These are phyloP conservation scores for Otolemur garnettii DNA, from an alignment of 2,113 vertebrate genomes.

Conservation along the genomic window DNA sequence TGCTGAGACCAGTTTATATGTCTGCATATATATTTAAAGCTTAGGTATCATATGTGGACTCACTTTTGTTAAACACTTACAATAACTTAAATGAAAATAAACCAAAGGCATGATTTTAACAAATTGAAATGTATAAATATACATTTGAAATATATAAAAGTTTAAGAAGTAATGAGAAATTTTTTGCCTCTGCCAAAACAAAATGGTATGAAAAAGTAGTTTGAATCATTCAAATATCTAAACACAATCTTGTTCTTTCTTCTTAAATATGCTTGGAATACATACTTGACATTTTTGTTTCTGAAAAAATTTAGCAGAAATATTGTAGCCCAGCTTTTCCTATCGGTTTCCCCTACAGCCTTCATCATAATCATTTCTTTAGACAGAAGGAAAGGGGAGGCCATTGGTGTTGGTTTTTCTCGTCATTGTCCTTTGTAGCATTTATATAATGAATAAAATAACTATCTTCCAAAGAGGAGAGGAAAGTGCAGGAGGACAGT, in stretches of 20 bases:
- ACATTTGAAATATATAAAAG: background rate
- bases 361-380: constrained; percentile 12
- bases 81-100: constrained; percentile 62
- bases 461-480: background rate
- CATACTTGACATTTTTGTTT: constrained; percentile 42
- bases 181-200: constrained; percentile 32
- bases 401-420: background rate
- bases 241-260: constrained; percentile 48
- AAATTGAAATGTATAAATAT: too few relatives aligned
- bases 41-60: background rate
- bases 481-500: background rate
- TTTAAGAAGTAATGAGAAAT: constrained; percentile 61
- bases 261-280: constrained; percentile 39
- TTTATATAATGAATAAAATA: constrained; percentile 1
- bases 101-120: background rate
- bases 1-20: background rate
- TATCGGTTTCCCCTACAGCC: background rate
- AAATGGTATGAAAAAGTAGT: constrained; percentile 29
- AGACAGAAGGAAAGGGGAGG: constrained; percentile 15
- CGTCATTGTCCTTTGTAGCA: background rate
- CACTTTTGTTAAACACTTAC: constrained; percentile 41
- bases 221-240: constrained; percentile 32
- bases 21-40: background rate
- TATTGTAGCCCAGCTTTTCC: constrained; percentile 43
- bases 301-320: constrained; percentile 52